Percentiles rank a stretch among this genome's conserved stretches.
Conservation (phyloP, 2,797 vertebrate species). For the Emys orbicularis region DNA sequence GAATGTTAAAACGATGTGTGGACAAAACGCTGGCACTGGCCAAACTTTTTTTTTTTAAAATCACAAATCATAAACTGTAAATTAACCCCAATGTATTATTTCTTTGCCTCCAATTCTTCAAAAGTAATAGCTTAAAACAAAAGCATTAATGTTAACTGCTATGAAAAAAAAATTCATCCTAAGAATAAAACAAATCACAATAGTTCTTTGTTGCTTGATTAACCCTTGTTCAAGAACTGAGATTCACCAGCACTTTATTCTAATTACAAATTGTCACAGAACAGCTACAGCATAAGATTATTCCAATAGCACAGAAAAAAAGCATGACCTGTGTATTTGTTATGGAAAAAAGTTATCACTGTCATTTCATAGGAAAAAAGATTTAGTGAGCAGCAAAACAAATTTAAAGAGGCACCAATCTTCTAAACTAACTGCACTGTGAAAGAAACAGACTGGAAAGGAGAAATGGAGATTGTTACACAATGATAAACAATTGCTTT, state of each 20-base stretch:
- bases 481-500: background rate
- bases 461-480: background rate
- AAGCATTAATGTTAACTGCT: background rate
- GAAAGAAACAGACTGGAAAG: background rate
- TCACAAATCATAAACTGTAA: background rate
- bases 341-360: background rate
- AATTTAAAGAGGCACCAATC: background rate
- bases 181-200: conserved; percentile 12
- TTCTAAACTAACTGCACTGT: conserved; percentile 5
- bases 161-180: background rate
- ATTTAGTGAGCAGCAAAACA: background rate
- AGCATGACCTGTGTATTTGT: background rate
- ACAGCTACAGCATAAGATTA: background rate
- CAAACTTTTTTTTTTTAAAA: background rate
- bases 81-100: background rate
- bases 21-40: background rate
- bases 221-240: background rate
- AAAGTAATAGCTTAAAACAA: background rate
- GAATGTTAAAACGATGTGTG: background rate
- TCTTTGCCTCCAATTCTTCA: background rate
- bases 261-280: background rate
- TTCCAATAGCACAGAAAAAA: background rate
- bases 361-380: background rate
- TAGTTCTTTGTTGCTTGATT: background rate
- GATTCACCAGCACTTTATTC: background rate